These are phyloP conservation scores for Antennarius maculatus DNA, from an alignment of 2,797 vertebrate genomes.

Conservation along the genomic window DNA sequence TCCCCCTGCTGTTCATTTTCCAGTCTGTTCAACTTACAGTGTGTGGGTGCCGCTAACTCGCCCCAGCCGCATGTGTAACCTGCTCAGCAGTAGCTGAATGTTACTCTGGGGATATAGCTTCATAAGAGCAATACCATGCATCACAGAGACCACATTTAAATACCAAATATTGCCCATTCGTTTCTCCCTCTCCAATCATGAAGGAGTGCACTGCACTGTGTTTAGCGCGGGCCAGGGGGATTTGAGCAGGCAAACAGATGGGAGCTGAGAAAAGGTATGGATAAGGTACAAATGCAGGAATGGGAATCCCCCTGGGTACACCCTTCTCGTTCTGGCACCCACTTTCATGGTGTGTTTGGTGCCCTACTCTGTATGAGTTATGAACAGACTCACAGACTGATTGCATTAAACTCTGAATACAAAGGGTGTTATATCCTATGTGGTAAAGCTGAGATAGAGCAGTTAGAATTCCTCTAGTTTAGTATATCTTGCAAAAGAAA, in stretches of 20 bases:
- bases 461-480: constrained; percentile 45
- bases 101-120: constrained; percentile 81
- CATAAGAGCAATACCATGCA: constrained; percentile 81
- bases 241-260: constrained; percentile 85
- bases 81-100: constrained; percentile 79
- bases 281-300: constrained; percentile 74
- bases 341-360: constrained; percentile 80
- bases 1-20: constrained; percentile 72
- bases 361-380: constrained; percentile 73
- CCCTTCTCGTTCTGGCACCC: constrained; percentile 73
- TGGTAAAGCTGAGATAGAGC: constrained; percentile 39
- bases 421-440: constrained; percentile 58
- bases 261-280: constrained; percentile 80
- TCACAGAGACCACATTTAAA: constrained; percentile 83
- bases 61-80: constrained; percentile 70
- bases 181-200: constrained; percentile 72
- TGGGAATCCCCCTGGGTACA: constrained; percentile 66
- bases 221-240: constrained; percentile 80
- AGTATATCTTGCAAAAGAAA: constrained; percentile 21
- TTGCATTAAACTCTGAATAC: constrained; percentile 67
- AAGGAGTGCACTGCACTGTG: constrained; percentile 73
- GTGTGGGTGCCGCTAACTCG: constrained; percentile 79
- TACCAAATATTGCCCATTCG: constrained; percentile 82
- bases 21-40: constrained; percentile 73
- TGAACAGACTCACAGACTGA: constrained; percentile 64